Base-by-base conservation (phyloP, 1,140 invertebrate genomes). In the Bacillus rossius region DNA sequence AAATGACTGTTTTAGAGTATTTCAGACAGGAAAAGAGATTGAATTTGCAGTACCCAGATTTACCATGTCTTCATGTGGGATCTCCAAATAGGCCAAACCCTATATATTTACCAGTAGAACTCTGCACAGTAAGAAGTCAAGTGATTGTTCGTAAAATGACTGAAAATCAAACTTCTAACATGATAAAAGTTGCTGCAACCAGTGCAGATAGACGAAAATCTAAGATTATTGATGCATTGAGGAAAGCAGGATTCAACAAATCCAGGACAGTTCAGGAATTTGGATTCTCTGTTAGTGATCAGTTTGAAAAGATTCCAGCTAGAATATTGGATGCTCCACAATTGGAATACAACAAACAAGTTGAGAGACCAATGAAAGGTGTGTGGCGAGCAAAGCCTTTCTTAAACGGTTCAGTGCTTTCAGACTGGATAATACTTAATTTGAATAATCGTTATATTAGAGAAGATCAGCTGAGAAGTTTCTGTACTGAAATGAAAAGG, bases 141-240 rank as follows among this genome's bases (percentile, higher is more conserved):
- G 74, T 80, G 8, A 65, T 71, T n/a, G 75, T 74, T 43, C 74
- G 69, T 29, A 83, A 81, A 67, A 67, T 84, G 63, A 69, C 71
- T 45, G 80, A 83, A 42, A 60, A 38, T 0, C 86, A 89, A 70
- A 82, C 87, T 1, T 58, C 77, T 0, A 72, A 65, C 0, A 87
- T 91, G 85, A 86, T 91, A 0, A 68, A 22, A 62, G 25, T 65
- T 43, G 81, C 87, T 1, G 87, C 87, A 1, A 86, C 82, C 1
- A 64, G 72, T 4, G 82, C 87, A 0, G 64, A 75, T 2, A 67
- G 63, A 1, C 75, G 88, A 0, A 84, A 84, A 64, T 1, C 59
- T 0, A 88, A 84, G 66, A 90, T 90, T 22, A 71, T 80, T 64
- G 68, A 80, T 8, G 71, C 81, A 13, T 76, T 87, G 23, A 62